A percentile compares a stretch with the other conserved stretches of the same genome.
Conservation (phyloP, 2,113 vertebrate genomes). For the Excalfactoria chinensis region DNA sequence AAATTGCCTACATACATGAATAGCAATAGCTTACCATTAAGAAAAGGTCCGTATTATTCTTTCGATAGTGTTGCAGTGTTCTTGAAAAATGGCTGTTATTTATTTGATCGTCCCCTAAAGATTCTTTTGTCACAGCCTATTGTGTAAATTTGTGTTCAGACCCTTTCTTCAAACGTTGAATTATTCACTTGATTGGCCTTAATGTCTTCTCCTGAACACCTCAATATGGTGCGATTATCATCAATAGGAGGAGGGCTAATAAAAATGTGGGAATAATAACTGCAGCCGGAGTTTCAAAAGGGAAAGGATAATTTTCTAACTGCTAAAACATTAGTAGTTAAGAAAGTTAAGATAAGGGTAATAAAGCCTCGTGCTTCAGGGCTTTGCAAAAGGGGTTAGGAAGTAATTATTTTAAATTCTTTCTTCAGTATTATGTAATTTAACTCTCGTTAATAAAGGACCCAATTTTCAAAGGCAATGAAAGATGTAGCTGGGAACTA, state of each 20-base stretch:
- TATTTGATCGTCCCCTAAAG: slow-evolving; percentile 72
- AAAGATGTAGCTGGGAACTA: slow-evolving; percentile 39
- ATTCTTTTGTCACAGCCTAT: slow-evolving; percentile 72
- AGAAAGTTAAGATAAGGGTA: slow-evolving; percentile 72
- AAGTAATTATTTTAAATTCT: slow-evolving; percentile 69
- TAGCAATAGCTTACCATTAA: neutral
- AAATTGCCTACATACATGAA: neutral
- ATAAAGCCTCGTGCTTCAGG: slow-evolving; percentile 62
- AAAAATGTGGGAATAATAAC: slow-evolving; percentile 43
- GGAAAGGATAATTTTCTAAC: slow-evolving; percentile 8
- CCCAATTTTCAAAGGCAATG: slow-evolving; percentile 45
- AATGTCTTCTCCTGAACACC: slow-evolving; percentile 54
- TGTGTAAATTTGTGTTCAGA: slow-evolving; percentile 76
- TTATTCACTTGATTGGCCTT: slow-evolving; percentile 75
- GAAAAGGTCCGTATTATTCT: slow-evolving; percentile 38
- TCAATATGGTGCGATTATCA: slow-evolving; percentile 53
- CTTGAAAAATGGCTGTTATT: slow-evolving; percentile 73
- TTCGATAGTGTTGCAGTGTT: slow-evolving; percentile 32
- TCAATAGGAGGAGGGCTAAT: slow-evolving; percentile 38
- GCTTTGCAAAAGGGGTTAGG: slow-evolving; percentile 51
- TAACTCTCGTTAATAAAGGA: slow-evolving; percentile 66
- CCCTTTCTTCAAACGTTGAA: slow-evolving; percentile 66
- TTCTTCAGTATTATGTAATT: slow-evolving; percentile 51
- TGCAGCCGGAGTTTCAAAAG: slow-evolving; percentile 24
- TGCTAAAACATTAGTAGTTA: slow-evolving; percentile 59